Conservation (phyloP, 2,888 invertebrate genomes). For the Synanthedon andrenaeformis region DNA sequence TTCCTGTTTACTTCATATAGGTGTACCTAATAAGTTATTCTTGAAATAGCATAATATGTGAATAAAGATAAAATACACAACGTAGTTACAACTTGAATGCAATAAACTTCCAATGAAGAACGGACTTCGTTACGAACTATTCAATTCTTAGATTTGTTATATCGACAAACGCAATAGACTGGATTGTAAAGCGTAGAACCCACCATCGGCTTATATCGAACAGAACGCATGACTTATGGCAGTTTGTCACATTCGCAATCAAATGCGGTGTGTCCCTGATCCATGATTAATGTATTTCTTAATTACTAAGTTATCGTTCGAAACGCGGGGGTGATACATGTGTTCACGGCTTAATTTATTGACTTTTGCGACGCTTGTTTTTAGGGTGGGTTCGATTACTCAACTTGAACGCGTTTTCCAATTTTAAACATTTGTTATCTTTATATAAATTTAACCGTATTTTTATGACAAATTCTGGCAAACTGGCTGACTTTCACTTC, state of each 20-base stretch:
- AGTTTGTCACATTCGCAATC: slow-evolving; percentile 60
- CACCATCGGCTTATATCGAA: slow-evolving; percentile 17
- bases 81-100: neutral
- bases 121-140: slow-evolving; percentile 1
- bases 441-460: slow-evolving; percentile 1
- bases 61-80: too few relatives aligned
- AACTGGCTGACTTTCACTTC: too few relatives aligned
- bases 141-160: slow-evolving; percentile 13
- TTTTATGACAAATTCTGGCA: too few relatives aligned
- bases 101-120: neutral
- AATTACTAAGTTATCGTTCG: slow-evolving; percentile 63
- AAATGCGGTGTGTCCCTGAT: slow-evolving; percentile 43
- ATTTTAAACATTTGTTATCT: slow-evolving; percentile 4
- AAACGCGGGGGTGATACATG: slow-evolving; percentile 44
- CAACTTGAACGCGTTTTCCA: slow-evolving; percentile 10
- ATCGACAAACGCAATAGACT: slow-evolving; percentile 14
- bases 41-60: slow-evolving; percentile 8
- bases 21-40: slow-evolving; percentile 2
- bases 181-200: slow-evolving; percentile 22
- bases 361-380: slow-evolving; percentile 42
- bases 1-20: neutral
- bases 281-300: slow-evolving; percentile 66
- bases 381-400: slow-evolving; percentile 27
- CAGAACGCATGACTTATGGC: slow-evolving; percentile 47
- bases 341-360: slow-evolving; percentile 61